Evolutionary conservation across 1,140 invertebrate species (phyloP).

Genomic region (Macrostomum lignano): DNA sequence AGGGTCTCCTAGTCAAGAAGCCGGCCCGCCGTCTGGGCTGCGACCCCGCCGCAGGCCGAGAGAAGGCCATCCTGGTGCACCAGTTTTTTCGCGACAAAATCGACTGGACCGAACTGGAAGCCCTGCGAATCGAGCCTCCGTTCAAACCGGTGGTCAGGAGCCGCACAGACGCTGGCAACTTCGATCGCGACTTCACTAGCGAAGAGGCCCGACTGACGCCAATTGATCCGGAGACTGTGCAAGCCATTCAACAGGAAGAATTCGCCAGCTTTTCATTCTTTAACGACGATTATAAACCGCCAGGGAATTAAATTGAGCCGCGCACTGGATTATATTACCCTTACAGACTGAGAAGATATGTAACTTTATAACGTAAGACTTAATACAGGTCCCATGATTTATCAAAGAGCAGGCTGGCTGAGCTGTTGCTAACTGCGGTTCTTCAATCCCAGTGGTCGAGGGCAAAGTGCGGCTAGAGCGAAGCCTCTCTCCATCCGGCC

Average conservation of each 20-base stretch:
- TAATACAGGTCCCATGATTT: no score
- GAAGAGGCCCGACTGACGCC: constrained; percentile 83
- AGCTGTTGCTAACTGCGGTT: no score
- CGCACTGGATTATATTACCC: no score
- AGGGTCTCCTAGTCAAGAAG: constrained; percentile 98
- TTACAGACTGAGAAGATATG: no score
- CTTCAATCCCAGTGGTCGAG: no score
- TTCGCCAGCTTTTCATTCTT: constrained; percentile 87
- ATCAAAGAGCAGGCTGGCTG: no score
- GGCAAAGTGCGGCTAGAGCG: no score
- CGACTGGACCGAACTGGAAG: constrained; percentile 75
- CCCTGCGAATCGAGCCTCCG: constrained; percentile 62
- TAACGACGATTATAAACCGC: constrained; percentile 66
- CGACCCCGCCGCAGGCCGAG: constrained; percentile 41
- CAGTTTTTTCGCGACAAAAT: constrained; percentile 84
- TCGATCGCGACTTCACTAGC: constrained; percentile 93
- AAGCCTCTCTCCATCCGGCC: no score
- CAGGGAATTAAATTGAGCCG: no score
- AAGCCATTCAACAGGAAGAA: constrained; percentile 79
- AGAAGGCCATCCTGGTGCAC: constrained; percentile 60
- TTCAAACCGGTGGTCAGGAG: constrained; percentile 72
- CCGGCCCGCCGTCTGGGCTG: constrained; percentile 70
- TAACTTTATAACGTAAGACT: no score
- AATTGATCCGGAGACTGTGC: constrained; percentile 54
- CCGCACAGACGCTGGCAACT: constrained; percentile 64